These are phyloP conservation scores for Arizona elegans DNA, from an alignment of 2,113 vertebrate genomes.

Conservation along the genomic window DNA sequence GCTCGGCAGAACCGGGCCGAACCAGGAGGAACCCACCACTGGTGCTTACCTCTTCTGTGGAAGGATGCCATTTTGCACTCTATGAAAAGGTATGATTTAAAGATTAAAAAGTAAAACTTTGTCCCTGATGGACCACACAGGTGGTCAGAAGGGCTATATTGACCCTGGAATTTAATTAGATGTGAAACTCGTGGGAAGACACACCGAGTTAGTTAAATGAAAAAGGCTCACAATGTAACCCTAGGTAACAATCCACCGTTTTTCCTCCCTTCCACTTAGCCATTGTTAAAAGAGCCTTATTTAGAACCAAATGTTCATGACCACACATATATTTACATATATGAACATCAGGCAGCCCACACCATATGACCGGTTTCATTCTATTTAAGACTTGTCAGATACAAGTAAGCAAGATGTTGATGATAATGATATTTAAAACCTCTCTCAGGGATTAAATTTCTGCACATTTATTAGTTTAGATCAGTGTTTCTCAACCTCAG, in stretches of 20 bases:
- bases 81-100: background rate
- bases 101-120: background rate
- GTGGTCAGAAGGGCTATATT: background rate
- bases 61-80: background rate
- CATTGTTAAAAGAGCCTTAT: background rate
- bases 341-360: background rate
- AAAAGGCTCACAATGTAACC: background rate
- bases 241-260: background rate
- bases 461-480: background rate
- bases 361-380: background rate
- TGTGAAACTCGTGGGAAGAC: background rate
- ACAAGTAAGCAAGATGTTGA: background rate
- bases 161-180: background rate
- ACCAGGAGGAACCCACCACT: too few relatives aligned
- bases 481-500: background rate
- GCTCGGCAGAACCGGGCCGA: too few relatives aligned
- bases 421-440: background rate
- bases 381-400: background rate
- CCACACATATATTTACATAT: background rate
- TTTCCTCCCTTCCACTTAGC: background rate
- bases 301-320: background rate
- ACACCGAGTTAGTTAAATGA: background rate
- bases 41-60: background rate
- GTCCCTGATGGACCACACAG: background rate
- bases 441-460: background rate